Conservation (phyloP, 2,888 invertebrate species). For the Mimumesa dahlbomi region DNA sequence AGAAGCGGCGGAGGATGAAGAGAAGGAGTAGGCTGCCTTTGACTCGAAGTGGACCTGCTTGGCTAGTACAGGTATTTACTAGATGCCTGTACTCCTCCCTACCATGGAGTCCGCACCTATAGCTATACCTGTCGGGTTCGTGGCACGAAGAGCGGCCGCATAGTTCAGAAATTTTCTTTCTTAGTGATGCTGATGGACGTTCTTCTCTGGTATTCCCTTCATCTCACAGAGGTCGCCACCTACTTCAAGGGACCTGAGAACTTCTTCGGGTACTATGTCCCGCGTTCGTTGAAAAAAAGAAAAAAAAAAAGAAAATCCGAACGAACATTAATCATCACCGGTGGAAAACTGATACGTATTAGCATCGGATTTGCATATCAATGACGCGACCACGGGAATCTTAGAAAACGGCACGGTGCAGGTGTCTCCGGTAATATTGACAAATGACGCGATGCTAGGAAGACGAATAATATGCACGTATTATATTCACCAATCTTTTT, state of each 20-base stretch:
- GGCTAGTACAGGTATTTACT: conserved; percentile 73
- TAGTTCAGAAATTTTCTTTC: conserved; percentile 63
- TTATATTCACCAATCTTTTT: conserved; percentile 24
- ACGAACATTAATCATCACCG: conserved; percentile 51
- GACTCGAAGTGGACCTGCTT: conserved; percentile 69
- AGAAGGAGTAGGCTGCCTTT: conserved; percentile 58
- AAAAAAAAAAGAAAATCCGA: no score
- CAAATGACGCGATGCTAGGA: conserved; percentile 42
- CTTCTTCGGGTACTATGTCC: background rate
- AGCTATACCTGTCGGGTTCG: conserved; percentile 41
- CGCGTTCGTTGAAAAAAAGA: conserved; percentile 25
- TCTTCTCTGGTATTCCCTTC: conserved; percentile 55
- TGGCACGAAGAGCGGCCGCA: conserved; percentile 59
- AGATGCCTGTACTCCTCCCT: conserved; percentile 59
- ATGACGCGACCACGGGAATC: conserved; percentile 42
- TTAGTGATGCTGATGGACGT: conserved; percentile 52
- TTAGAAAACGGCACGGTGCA: conserved; percentile 32
- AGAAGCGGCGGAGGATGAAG: conserved; percentile 33
- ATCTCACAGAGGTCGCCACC: conserved; percentile 63
- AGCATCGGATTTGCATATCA: conserved; percentile 61
- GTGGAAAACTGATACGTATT: conserved; percentile 59
- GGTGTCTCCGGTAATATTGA: conserved; percentile 57
- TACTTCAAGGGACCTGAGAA: conserved; percentile 33
- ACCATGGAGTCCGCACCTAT: conserved; percentile 17
- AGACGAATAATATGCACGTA: conserved; percentile 35